Percentiles rank a stretch among this genome's conserved stretches.
Evolutionary conservation across 35 echinoderm and acorn worm species (phyloP).

Genomic region (Apostichopus californicus): DNA sequence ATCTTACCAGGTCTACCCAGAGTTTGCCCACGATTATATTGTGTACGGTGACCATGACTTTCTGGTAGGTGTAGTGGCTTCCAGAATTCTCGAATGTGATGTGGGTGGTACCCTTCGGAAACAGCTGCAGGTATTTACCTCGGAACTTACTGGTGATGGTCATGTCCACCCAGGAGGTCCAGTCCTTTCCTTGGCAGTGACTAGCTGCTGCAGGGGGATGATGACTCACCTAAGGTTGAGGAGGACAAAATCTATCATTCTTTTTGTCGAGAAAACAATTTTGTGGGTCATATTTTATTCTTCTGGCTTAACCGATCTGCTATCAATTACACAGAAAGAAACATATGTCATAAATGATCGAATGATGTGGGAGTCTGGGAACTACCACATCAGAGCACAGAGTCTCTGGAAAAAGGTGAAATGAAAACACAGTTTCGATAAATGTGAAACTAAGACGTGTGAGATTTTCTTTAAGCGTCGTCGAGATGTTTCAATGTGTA

Average conservation of each 20-base stretch:
- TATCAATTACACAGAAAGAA: no score
- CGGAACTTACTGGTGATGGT: slow-evolving; percentile 99
- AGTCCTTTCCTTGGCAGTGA: slow-evolving; percentile 90
- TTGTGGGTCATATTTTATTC: not conserved
- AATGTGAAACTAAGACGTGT: no score
- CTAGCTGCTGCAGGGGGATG: slow-evolving; percentile 97
- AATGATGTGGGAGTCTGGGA: no score
- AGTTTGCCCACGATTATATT: slow-evolving; percentile 99
- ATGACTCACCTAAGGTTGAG: slow-evolving; percentile 83
- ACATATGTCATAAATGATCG: no score
- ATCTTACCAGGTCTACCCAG: slow-evolving; percentile 95
- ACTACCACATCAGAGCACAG: no score
- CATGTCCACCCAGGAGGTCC: slow-evolving; percentile 89
- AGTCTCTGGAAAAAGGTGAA: no score
- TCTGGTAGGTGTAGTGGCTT: slow-evolving; percentile 93
- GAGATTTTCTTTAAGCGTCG: no score
- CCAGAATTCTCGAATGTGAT: slow-evolving; percentile 88
- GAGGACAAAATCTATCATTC: no score
- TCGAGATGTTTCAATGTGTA: no score
- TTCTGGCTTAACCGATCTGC: no score
- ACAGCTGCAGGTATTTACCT: slow-evolving; percentile 96
- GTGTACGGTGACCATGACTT: slow-evolving; percentile 91
- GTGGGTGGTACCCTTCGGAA: slow-evolving; percentile 93
- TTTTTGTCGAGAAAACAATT: not conserved
- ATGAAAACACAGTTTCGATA: no score